Base-by-base conservation (phyloP, 2,888 invertebrate species). In the Euspilapteryx auroguttella region DNA sequence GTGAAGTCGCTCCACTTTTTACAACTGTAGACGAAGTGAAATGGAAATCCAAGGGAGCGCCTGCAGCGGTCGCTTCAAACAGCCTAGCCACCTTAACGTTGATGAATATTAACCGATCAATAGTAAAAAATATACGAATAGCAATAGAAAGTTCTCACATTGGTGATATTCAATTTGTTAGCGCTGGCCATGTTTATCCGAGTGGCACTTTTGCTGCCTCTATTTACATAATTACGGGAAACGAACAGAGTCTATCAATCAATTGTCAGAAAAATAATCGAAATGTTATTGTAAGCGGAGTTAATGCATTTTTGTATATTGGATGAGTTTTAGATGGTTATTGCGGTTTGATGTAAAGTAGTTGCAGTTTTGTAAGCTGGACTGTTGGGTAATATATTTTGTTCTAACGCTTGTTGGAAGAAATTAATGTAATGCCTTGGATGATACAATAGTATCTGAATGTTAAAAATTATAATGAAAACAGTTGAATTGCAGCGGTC, bases 171-270 rank as follows among this genome's bases (percentile, higher is more conserved):
- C 29, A 32, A 28, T 27, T 34, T 30, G 34, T 34, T 32, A 23
- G 23, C 23, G 32, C 21, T 27, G 26, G 27, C 24, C 21, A 36
- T 46, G 44, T 25, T 30, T 41, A 47, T 15, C 39, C 29, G 37
- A 45, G 38, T 25, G 20, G 25, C 21, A 29, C 21, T 25, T 37
- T 37, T 35, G 34, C 36, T 41, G 39, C 31, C 36, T 38, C 28
- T 21, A 30, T 34, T 31, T 40, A 45, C 45, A 43, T 47, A 44
- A 50, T 48, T 40, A 39, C 41, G 36, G 42, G 41, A 45, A 39
- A 32, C 35, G 30, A 36, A 42, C 39, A 42, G 40, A 42, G 38
- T 42, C 40, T 37, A 52, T 53, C 50, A 45, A 45, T 52, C 48
- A 49, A 32, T 32, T 25, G 25, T 29, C 25, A 29, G 17, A 15